A percentile compares a stretch with the other conserved stretches of the same genome.
phyloP scores from a whole-genome alignment of 2,888 invertebrate species.

The Drosophila meridiana region DNA sequence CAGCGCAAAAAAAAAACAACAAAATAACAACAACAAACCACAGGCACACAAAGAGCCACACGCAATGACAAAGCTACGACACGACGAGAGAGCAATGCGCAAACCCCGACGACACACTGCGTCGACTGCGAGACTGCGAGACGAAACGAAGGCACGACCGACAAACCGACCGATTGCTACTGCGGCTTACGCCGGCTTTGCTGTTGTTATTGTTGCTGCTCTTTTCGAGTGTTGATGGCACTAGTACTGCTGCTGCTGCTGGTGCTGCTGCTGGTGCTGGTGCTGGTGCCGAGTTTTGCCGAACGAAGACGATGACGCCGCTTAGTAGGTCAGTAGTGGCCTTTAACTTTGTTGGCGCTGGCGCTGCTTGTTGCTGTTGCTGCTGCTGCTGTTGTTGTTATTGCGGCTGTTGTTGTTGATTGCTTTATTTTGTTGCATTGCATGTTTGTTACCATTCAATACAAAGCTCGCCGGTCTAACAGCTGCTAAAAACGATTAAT shows the following conservation, averaged over 20 bases:
- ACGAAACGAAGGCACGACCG: conserved; percentile 60
- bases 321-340: conserved; percentile 85
- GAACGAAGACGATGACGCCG: conserved; percentile 48
- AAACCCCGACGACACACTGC: conserved; percentile 41
- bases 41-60: conserved; percentile 54
- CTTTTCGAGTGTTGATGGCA: conserved; percentile 12
- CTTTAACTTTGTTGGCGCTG: conserved; percentile 55
- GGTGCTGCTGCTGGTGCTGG: conserved; percentile 17
- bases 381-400: conserved; percentile 27
- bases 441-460: conserved; percentile 17
- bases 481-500: conserved; percentile 4
- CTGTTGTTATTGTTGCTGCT: conserved; percentile 22
- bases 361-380: conserved; percentile 3
- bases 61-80: conserved; percentile 40
- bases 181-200: conserved; percentile 5
- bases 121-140: conserved; percentile 21
- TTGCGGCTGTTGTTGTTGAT: conserved; percentile 25
- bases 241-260: conserved; percentile 27
- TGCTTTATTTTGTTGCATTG: conserved; percentile 36
- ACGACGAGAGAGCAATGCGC: conserved; percentile 47
- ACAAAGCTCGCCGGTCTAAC: conserved; percentile 4
- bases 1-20: conserved; percentile 30
- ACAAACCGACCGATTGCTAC: conserved; percentile 11
- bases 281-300: conserved; percentile 50
- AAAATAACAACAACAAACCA: conserved; percentile 42